Evolutionary conservation across 2,888 invertebrate genomes (phyloP), one percentile per base, ranked within the genome.

Genomic region (Chrysolina oricalcia): DNA sequence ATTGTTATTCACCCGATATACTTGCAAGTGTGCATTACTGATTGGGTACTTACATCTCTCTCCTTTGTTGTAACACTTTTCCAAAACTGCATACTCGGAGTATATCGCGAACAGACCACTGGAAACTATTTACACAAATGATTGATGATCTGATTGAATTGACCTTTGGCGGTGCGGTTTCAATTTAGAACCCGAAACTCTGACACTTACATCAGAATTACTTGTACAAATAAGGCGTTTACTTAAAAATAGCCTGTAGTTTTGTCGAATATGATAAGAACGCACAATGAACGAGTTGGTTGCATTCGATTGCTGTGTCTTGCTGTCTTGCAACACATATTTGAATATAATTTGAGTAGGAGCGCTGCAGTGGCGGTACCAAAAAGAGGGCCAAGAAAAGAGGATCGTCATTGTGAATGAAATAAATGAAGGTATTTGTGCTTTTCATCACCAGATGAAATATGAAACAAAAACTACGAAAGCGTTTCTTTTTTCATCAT

Each of bases 191-290:
- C 27, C 15, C 15, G 27, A 59, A 6, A 15, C 59, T 27, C 59
- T 59, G n/a, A 27, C 27, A 27, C 59, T 59, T 15, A 59, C 59
- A 59, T 59, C 27, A 27, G 23, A 53, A 59, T 59, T 21, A 59
- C 27, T 59, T 59, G 59, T 27, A 27, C 59, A 59, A 59, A 59
- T 59, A 27, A 59, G 17, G 13, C 59, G 27, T 59, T 59, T 59
- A 59, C 59, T 27, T 59, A 59, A 59, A 59, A 59, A 59, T 59
- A 59, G 59, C 23, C 59, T 27, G 27, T 0, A n/a, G 11, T 10
- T 59, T 59, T 59, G 59, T 59, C 23, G 27, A n/a, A 59, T 59
- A 13, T 59, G 59, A 59, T 59, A 59, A 59, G 59, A 27, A 27
- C 27, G 27, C 17, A 59, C 27, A 59, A 23, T 23, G 0, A 59